Conservation (phyloP, 2,797 vertebrate genomes). For the Dallia pectoralis region DNA sequence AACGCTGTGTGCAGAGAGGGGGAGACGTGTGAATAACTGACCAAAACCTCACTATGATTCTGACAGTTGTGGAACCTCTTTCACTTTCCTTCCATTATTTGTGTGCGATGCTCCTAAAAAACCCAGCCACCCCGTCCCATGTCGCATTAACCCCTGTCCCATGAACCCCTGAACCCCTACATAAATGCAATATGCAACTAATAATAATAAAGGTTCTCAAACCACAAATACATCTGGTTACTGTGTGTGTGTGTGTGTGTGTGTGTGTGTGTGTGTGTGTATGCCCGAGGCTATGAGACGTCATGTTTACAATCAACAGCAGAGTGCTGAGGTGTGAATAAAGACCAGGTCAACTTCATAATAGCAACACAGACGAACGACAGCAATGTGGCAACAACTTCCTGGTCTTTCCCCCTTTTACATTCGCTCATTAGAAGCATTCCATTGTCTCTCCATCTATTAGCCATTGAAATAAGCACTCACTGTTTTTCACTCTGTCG, state of each 20-base stretch:
- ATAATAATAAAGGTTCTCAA: background rate
- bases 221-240: background rate
- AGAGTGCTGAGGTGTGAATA: background rate
- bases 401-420: background rate
- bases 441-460: background rate
- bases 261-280: background rate
- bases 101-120: no score
- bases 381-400: background rate
- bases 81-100: no score
- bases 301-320: background rate
- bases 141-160: background rate
- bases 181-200: no score
- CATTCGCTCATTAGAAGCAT: background rate
- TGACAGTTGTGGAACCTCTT: background rate
- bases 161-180: no score
- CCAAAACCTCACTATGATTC: background rate
- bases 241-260: background rate
- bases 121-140: background rate
- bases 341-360: background rate
- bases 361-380: background rate
- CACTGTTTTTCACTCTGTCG: background rate
- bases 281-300: background rate
- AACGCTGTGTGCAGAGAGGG: background rate
- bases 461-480: background rate
- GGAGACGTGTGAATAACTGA: background rate